Evolutionary conservation across 2,888 invertebrate species (phyloP).

Genomic region (Erebia ligea): DNA sequence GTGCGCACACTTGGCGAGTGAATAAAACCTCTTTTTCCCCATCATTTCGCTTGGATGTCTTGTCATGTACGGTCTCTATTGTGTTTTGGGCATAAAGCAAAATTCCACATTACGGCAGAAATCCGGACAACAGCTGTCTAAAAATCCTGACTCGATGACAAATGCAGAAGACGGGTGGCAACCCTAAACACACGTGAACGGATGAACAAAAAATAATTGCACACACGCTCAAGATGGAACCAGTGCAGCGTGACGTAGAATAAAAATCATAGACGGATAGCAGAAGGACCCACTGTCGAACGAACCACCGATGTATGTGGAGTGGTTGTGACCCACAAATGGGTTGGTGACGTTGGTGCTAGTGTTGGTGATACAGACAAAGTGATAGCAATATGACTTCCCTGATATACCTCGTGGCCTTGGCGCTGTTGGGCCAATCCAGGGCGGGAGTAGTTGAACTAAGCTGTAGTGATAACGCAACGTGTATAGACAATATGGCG

Average conservation of each 20-base stretch:
- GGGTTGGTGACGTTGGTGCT: constrained; percentile 70
- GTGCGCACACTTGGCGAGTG: too few relatives aligned
- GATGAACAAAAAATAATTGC: constrained; percentile 60
- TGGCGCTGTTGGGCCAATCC: constrained; percentile 62
- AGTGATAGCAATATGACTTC: constrained; percentile 66
- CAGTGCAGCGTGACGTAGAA: constrained; percentile 76
- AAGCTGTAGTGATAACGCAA: constrained; percentile 84
- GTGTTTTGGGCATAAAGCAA: too few relatives aligned
- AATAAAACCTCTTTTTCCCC: too few relatives aligned
- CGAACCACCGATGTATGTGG: constrained; percentile 72
- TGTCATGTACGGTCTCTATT: too few relatives aligned
- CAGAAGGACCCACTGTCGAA: constrained; percentile 72
- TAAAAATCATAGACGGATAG: constrained; percentile 76
- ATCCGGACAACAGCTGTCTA: neutral
- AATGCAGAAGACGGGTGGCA: neutral
- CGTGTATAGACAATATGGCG: constrained; percentile 81
- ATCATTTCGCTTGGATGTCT: too few relatives aligned
- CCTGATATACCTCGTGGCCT: constrained; percentile 63
- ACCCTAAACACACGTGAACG: constrained; percentile 26
- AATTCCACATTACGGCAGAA: neutral
- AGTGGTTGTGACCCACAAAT: constrained; percentile 75
- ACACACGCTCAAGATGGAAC: constrained; percentile 55
- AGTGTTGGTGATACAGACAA: constrained; percentile 52
- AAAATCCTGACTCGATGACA: neutral
- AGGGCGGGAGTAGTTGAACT: constrained; percentile 64